Evolutionary conservation across 2,113 vertebrate genomes (phyloP).

Genomic region (Phasianus colchicus): DNA sequence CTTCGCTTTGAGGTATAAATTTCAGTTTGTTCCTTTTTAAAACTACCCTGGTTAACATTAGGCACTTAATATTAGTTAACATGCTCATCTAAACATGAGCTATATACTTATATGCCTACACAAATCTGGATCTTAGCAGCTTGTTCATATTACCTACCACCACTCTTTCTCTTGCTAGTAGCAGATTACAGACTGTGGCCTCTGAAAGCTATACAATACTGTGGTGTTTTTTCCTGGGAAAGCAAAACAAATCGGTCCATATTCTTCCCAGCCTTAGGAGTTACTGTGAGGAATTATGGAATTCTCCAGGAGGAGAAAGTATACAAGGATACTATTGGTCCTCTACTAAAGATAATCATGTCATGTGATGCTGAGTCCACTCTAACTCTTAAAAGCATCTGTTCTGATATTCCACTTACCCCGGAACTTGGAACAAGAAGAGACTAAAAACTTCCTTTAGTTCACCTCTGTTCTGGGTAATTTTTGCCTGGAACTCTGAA

Average conservation of each 20-base stretch:
- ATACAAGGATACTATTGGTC: not conserved
- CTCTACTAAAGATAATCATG: not conserved
- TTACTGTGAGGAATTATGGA: not conserved
- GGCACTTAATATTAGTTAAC: not conserved
- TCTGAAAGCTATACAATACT: not conserved
- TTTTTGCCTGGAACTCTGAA: not conserved
- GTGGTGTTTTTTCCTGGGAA: not conserved
- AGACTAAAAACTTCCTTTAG: not conserved
- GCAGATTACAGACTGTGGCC: not conserved
- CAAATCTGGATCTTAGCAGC: not conserved
- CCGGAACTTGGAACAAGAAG: not conserved
- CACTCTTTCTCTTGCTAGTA: not conserved
- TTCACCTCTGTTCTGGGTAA: not conserved
- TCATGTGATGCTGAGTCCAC: not conserved
- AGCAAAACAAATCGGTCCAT: not conserved
- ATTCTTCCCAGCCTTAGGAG: not conserved
- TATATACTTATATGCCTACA: not conserved
- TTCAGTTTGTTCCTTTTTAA: conserved; percentile 15
- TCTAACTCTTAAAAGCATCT: not conserved
- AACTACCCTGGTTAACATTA: not conserved
- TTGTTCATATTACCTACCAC: not conserved
- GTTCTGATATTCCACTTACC: not conserved
- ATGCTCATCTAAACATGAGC: not conserved
- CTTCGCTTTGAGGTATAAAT: not conserved
- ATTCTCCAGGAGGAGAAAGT: not conserved